Percentiles rank a stretch among this genome's conserved stretches.
These are phyloP conservation scores for Pituophis catenifer DNA, from an alignment of 2,113 vertebrate genomes.

Conservation along the genomic window DNA sequence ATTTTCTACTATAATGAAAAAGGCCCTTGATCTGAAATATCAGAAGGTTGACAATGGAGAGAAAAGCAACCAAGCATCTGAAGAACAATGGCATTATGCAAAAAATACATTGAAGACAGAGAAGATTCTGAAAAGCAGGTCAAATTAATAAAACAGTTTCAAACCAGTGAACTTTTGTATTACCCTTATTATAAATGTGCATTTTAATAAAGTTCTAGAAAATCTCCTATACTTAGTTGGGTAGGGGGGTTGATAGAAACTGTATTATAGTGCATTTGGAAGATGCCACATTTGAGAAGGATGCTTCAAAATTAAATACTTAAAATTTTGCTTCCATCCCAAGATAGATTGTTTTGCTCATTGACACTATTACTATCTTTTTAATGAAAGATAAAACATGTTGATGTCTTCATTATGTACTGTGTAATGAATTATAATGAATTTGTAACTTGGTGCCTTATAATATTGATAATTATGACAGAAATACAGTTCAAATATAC, in stretches of 20 bases:
- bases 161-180: background rate
- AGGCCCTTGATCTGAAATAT: background rate
- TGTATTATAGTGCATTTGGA: background rate
- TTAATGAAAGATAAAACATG: slow-evolving; percentile 29
- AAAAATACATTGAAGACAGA: background rate
- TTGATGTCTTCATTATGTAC: slow-evolving; percentile 33
- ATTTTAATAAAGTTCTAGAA: background rate
- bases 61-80: background rate
- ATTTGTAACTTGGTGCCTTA: slow-evolving; percentile 25
- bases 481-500: slow-evolving; percentile 34
- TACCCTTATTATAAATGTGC: background rate
- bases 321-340: background rate
- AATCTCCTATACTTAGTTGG: background rate
- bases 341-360: slow-evolving; percentile 14
- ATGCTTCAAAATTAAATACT: background rate
- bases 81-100: background rate
- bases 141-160: background rate
- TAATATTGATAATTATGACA: slow-evolving; percentile 35
- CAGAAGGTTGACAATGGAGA: background rate
- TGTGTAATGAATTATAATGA: slow-evolving; percentile 30
- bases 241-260: background rate
- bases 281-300: background rate
- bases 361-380: slow-evolving; percentile 1
- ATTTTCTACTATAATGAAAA: background rate
- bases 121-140: background rate